Conservation (phyloP, 2,888 invertebrate genomes). For the Pollenia labialis region DNA sequence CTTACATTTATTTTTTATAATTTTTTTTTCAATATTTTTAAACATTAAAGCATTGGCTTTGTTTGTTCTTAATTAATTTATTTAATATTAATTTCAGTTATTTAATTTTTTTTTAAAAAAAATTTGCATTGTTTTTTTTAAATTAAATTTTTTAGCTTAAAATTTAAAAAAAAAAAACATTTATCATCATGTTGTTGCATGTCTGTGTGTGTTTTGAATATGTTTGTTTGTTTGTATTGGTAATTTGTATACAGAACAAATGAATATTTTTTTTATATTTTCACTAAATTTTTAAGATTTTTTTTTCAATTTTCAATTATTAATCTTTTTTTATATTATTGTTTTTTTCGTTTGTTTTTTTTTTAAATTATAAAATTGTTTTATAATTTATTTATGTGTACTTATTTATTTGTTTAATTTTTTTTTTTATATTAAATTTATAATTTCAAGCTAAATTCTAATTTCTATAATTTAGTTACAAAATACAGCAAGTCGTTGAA, state of each 20-base stretch:
- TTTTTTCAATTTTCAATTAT: slow-evolving; percentile 9
- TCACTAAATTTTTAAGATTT: slow-evolving; percentile 55
- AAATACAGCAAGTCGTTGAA: slow-evolving; percentile 96
- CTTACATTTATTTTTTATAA: slow-evolving; percentile 13
- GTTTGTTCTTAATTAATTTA: slow-evolving; percentile 43
- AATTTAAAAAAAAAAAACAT: slow-evolving; percentile 52
- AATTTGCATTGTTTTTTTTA: slow-evolving; percentile 31
- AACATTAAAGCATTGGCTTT: slow-evolving; percentile 60
- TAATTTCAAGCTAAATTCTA: slow-evolving; percentile 73
- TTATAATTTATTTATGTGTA: slow-evolving; percentile 63
- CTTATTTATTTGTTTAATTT: slow-evolving; percentile 31
- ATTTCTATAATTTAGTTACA: slow-evolving; percentile 87
- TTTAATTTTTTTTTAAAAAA: slow-evolving; percentile 38
- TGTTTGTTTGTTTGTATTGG: slow-evolving; percentile 36
- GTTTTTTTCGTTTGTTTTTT: slow-evolving; percentile 42
- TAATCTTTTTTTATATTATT: neutral
- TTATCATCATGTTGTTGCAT: neutral
- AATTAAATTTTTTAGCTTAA: neutral
- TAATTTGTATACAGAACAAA: slow-evolving; percentile 50
- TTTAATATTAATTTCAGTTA: slow-evolving; percentile 22
- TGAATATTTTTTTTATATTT: slow-evolving; percentile 37
- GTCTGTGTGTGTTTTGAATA: slow-evolving; percentile 6
- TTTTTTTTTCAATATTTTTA: slow-evolving; percentile 52
- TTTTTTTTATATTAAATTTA: slow-evolving; percentile 59
- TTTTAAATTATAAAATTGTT: slow-evolving; percentile 65